Conservation (phyloP, 2,113 vertebrate genomes). For the Sebastes fasciatus region DNA sequence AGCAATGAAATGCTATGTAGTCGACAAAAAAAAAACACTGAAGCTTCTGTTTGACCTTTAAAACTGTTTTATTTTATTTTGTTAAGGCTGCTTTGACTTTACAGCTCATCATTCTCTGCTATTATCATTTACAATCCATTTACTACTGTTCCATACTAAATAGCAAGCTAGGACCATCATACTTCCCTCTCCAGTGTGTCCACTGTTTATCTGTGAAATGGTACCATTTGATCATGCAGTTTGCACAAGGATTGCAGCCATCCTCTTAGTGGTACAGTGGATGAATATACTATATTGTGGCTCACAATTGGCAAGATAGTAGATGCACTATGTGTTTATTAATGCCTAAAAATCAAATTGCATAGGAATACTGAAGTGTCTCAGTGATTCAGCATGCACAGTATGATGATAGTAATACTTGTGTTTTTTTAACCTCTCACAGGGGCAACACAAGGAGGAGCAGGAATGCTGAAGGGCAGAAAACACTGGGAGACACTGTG, state of each 20-base stretch:
- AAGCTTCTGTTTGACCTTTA: background rate
- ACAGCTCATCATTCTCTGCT: background rate
- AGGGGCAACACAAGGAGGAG: background rate
- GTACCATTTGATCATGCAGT: slow-evolving; percentile 16
- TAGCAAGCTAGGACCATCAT: background rate
- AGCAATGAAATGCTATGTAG: background rate
- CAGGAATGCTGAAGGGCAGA: background rate
- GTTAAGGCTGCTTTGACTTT: background rate
- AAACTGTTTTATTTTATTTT: background rate
- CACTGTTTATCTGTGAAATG: background rate
- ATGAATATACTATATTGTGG: background rate
- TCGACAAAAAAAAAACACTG: background rate
- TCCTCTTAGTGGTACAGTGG: background rate
- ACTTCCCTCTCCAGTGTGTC: background rate
- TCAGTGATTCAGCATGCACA: slow-evolving; percentile 2
- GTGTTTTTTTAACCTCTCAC: background rate
- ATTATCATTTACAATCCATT: background rate
- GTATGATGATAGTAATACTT: background rate
- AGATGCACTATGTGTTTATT: background rate
- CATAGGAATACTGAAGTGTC: background rate
- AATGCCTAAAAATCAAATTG: background rate
- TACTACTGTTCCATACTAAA: background rate
- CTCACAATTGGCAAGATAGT: background rate
- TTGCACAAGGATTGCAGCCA: slow-evolving; percentile 5
- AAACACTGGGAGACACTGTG: background rate